These are phyloP conservation scores for Agrochola litura DNA, from an alignment of 2,888 invertebrate species.

Conservation along the genomic window DNA sequence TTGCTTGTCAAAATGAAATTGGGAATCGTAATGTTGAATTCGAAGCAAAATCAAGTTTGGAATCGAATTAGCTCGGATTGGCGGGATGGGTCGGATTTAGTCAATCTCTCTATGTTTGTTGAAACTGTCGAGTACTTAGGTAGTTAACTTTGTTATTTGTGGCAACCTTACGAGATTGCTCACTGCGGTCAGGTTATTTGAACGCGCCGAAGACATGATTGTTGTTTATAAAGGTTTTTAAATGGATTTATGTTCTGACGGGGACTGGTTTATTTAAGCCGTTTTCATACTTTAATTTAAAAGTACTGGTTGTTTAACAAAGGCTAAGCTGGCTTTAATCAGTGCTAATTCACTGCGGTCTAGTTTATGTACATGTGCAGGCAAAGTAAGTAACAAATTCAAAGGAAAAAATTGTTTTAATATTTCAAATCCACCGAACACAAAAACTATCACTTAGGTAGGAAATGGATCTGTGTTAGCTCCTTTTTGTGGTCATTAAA, in stretches of 20 bases:
- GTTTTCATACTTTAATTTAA: not conserved
- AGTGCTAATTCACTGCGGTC: not conserved
- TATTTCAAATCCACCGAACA: not conserved
- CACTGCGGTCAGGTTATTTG: not conserved
- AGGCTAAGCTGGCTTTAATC: not conserved
- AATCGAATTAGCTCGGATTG: constrained; percentile 54
- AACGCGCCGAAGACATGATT: not conserved
- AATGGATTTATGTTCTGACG: not conserved
- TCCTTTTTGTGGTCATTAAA: not conserved
- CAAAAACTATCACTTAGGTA: not conserved
- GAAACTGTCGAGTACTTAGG: constrained; percentile 16
- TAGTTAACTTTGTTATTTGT: constrained; percentile 21
- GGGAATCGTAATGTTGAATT: constrained; percentile 51
- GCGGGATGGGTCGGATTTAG: constrained; percentile 19
- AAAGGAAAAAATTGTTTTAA: not conserved
- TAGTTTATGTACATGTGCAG: not conserved
- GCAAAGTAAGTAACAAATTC: not conserved
- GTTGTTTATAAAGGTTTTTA: not conserved
- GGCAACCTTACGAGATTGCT: not conserved
- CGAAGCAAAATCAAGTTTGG: constrained; percentile 51
- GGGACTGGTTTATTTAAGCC: not conserved
- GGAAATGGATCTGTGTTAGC: not conserved
- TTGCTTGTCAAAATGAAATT: constrained; percentile 60
- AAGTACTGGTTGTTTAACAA: not conserved
- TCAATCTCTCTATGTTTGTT: constrained; percentile 12